phyloP scores from a whole-genome alignment of 2,888 invertebrate species.

The Epirrita christyi region DNA sequence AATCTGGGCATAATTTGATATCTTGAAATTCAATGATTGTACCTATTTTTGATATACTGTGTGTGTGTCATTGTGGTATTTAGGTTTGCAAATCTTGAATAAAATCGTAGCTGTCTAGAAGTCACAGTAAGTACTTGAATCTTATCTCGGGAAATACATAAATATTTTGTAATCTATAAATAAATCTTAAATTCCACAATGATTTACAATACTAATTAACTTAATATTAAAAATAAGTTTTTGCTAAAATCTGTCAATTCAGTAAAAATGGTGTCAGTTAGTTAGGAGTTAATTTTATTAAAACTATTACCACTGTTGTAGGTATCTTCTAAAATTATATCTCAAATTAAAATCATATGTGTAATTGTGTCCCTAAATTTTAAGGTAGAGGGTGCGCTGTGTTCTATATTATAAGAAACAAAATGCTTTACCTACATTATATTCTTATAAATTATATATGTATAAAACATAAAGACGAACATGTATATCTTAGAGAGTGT shows the following conservation, averaged over 20 bases:
- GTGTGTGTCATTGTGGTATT: constrained; percentile 42
- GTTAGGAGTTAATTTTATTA: constrained; percentile 62
- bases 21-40: constrained; percentile 43
- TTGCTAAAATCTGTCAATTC: constrained; percentile 77
- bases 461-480: constrained; percentile 68
- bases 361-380: constrained; percentile 74
- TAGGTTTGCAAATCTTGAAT: constrained; percentile 13
- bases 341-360: constrained; percentile 67
- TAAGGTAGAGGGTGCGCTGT: constrained; percentile 74
- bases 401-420: constrained; percentile 75
- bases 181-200: constrained; percentile 57
- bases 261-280: constrained; percentile 79
- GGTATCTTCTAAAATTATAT: constrained; percentile 65
- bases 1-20: constrained; percentile 66
- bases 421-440: constrained; percentile 84
- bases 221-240: constrained; percentile 52
- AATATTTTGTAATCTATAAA: not conserved
- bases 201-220: constrained; percentile 54
- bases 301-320: constrained; percentile 63
- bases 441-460: constrained; percentile 84
- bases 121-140: constrained; percentile 2
- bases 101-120: constrained; percentile 4
- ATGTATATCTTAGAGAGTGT: constrained; percentile 79
- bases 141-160: not conserved
- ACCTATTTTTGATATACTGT: constrained; percentile 44